Base-by-base conservation (phyloP, 1,140 invertebrate species). In the Drosophila nebulosa region DNA sequence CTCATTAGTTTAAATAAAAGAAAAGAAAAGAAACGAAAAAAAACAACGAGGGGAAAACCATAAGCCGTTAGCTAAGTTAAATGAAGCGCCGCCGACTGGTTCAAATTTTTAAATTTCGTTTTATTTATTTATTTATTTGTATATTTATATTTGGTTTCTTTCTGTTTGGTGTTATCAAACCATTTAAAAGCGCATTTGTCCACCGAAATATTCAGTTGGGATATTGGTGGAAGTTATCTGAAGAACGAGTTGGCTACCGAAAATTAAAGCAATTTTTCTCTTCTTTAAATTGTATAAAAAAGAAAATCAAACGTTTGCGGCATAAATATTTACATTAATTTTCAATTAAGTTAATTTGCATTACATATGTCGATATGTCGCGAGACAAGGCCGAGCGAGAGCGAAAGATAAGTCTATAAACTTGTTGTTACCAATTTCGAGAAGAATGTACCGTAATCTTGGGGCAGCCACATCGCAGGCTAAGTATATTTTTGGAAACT, bases 311-410 rank as follows among this genome's bases (percentile, higher is more conserved):
- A 68, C 69, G 64, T 21, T 42, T 61, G 42, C 58, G 64, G 42
- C 59, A 68, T 77, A 64, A 69, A 79, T 86, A 79, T 86, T 85
- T 85, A 85, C 77, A 86, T 85, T 85, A 70, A 80, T 86, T 85
- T 85, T 86, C 77, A 86, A 85, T 84, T 83, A 85, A 85, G 73
- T 70, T 64, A 68, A 80, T 85, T 84, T 79, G 81, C 80, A 84
- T 84, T 73, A 62, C 62, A 85, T 84, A 73, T 73, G 26, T 55
- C 14, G 30, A 32, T 32, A 32, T 32, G 10, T 32, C 3, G 9
- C 30, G 9, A 32, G 30, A 32, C 30, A 32, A 32, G 30, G 30
- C 30, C 30, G 10, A 32, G 30, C 30, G 12, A 32, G 9, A 30
- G 27, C 53, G 3, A 18, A 16, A 21, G 53, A 16, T 30, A 56